These are phyloP conservation scores for Eidolon helvum DNA, from an alignment of 2,113 vertebrate species.

Conservation along the genomic window DNA sequence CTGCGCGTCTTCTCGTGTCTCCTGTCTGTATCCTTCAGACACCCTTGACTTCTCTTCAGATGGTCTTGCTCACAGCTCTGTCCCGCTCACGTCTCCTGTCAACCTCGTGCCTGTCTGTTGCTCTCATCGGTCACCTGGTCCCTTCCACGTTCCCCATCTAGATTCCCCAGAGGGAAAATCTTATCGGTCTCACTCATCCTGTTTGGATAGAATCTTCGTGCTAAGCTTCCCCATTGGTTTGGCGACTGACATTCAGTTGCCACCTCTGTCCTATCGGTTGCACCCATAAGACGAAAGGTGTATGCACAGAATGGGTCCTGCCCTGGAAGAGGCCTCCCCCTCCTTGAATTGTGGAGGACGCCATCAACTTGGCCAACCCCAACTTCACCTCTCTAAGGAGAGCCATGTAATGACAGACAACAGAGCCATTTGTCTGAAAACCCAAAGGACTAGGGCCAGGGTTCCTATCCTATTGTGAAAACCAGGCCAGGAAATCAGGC, in stretches of 20 bases:
- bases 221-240: neutral
- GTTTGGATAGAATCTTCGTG: neutral
- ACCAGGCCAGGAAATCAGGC: neutral
- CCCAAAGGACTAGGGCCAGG: neutral
- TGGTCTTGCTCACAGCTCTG: too few relatives aligned
- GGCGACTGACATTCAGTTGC: neutral
- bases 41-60: neutral
- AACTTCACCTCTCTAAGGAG: neutral
- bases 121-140: neutral
- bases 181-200: neutral
- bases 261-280: neutral
- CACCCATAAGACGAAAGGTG: neutral
- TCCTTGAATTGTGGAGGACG: neutral
- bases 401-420: neutral
- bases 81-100: neutral
- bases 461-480: neutral
- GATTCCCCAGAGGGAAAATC: neutral
- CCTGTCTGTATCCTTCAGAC: neutral
- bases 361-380: neutral
- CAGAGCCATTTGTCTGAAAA: neutral
- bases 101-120: neutral
- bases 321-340: too few relatives aligned
- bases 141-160: neutral
- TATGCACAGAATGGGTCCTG: too few relatives aligned
- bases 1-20: neutral